Conservation (phyloP, 2,113 vertebrate species). For the Gasterosteus aculeatus region DNA sequence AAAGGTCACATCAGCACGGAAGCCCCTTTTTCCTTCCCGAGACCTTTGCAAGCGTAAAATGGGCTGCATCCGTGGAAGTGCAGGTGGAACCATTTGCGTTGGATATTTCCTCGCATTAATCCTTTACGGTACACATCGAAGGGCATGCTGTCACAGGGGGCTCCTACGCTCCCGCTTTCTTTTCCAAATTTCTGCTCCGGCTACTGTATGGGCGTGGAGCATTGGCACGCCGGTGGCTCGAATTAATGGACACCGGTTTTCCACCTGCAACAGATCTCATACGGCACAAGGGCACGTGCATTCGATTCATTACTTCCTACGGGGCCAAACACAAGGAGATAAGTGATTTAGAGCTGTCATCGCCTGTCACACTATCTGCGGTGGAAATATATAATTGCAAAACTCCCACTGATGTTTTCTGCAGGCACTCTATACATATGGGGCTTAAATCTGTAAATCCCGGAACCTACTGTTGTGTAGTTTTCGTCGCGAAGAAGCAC, state of each 20-base stretch:
- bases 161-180: conserved; percentile 36
- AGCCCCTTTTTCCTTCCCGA: conserved; percentile 43
- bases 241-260: conserved; percentile 80
- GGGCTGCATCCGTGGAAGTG: conserved; percentile 39
- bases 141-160: conserved; percentile 76
- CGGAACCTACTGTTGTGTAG: neutral
- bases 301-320: conserved; percentile 56
- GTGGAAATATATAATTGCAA: conserved; percentile 30
- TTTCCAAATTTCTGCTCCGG: conserved; percentile 73
- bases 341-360: conserved; percentile 47
- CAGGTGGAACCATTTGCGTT: conserved; percentile 49
- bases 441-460: conserved; percentile 15
- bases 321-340: conserved; percentile 47
- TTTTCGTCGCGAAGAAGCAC: conserved; percentile 10
- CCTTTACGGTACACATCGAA: conserved; percentile 81
- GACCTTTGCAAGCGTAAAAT: conserved; percentile 56
- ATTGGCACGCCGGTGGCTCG: conserved; percentile 84
- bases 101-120: conserved; percentile 82
- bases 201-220: conserved; percentile 60
- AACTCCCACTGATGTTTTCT: conserved; percentile 20
- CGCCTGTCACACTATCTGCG: conserved; percentile 14
- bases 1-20: conserved; percentile 51
- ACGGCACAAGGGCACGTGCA: conserved; percentile 60
- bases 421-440: conserved; percentile 13
- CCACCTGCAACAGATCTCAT: conserved; percentile 47